Evolutionary conservation across 2,797 vertebrate species (phyloP).

Genomic region (Pyrocephalus nanus): DNA sequence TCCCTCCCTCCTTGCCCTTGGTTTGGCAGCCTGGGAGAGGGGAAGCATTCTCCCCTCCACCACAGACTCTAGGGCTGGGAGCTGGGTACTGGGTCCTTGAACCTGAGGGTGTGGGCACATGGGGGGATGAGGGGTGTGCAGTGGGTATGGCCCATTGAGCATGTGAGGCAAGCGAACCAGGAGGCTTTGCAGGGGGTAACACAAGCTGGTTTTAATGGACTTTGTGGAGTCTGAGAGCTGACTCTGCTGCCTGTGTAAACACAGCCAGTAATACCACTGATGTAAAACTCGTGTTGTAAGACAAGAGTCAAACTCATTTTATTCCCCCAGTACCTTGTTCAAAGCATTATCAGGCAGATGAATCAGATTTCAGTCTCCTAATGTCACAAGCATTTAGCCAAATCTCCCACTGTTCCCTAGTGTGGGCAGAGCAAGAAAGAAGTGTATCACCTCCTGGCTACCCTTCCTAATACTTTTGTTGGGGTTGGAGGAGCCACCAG

Average conservation of each 20-base stretch:
- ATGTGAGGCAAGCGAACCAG: fast-evolving
- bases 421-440: neutral
- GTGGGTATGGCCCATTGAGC: fast-evolving
- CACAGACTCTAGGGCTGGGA: fast-evolving
- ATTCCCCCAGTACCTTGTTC: neutral
- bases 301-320: constrained; percentile 24
- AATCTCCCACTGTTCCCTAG: neutral
- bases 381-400: neutral
- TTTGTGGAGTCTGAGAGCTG: neutral
- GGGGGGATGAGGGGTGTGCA: neutral
- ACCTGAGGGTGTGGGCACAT: neutral
- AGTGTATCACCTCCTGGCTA: neutral
- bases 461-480: neutral
- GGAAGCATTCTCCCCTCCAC: neutral
- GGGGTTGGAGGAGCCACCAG: neutral
- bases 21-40: neutral
- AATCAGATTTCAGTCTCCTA: constrained; percentile 3
- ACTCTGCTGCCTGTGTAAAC: neutral
- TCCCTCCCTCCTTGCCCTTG: fast-evolving
- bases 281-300: neutral
- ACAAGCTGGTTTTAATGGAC: constrained; percentile 37
- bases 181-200: neutral
- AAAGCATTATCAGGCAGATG: constrained; percentile 42
- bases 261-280: neutral
- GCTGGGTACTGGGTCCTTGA: neutral